Evolutionary conservation across 2,797 vertebrate species (phyloP).

Genomic region (Liparis tanakae): DNA sequence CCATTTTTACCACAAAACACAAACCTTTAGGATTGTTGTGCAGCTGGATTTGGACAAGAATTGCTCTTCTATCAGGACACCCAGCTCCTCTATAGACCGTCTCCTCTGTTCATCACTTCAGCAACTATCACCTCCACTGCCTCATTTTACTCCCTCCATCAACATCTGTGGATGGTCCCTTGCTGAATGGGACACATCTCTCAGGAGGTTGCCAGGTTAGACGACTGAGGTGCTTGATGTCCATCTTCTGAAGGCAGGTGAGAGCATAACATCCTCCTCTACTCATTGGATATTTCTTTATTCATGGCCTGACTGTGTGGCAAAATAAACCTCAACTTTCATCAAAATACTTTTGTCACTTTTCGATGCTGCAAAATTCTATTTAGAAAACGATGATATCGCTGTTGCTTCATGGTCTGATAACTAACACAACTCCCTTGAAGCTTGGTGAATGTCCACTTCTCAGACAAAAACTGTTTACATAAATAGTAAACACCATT

Average conservation of each 20-base stretch:
- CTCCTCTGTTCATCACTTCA: conserved; percentile 31
- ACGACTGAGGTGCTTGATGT: conserved; percentile 79
- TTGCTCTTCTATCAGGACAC: conserved; percentile 47
- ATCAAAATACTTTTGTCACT: no score
- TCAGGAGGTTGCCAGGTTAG: conserved; percentile 75
- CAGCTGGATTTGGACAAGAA: conserved; percentile 51
- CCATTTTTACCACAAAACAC: conserved; percentile 23
- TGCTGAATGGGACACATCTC: conserved; percentile 77
- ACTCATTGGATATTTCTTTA: not conserved
- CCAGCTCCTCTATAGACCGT: conserved; percentile 33
- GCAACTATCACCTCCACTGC: conserved; percentile 24
- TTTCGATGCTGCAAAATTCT: conserved; percentile 1
- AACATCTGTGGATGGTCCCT: conserved; percentile 75
- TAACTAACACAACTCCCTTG: not conserved
- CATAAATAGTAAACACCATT: not conserved
- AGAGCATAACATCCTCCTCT: conserved; percentile 52
- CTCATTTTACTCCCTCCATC: conserved; percentile 45
- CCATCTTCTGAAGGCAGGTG: conserved; percentile 81
- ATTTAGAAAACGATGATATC: not conserved
- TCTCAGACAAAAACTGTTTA: not conserved
- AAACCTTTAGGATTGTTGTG: conserved; percentile 49
- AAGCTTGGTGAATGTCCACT: not conserved
- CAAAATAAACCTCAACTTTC: not conserved
- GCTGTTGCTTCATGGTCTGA: not conserved
- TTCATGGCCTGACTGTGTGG: not conserved